Percentiles rank a stretch among this genome's conserved stretches.
phyloP scores from a whole-genome alignment of 1,140 invertebrate genomes.

The Oppia nitens region DNA sequence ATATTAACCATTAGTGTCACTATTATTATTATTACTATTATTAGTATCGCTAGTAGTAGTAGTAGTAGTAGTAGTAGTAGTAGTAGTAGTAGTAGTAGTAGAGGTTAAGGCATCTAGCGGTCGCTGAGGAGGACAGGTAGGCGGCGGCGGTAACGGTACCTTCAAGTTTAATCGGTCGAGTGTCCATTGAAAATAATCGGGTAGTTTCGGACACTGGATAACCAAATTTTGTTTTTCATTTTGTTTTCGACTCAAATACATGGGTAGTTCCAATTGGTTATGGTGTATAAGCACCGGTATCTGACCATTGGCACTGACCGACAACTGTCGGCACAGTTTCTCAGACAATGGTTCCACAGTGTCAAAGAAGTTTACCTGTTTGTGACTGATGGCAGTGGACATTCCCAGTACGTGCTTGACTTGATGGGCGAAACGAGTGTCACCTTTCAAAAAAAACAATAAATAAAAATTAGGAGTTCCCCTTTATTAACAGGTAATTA shows the following conservation, averaged over 20 bases:
- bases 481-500: neutral
- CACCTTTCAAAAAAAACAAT: constrained; percentile 32
- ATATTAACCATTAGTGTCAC: too few species aligned
- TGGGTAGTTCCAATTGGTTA: neutral
- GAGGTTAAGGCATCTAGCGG: too few species aligned
- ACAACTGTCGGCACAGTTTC: neutral
- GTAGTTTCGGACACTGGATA: neutral
- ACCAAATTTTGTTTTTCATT: neutral
- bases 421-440: constrained; percentile 1
- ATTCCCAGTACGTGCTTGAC: constrained; percentile 11
- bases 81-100: too few species aligned
- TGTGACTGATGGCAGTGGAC: neutral
- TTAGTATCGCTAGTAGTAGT: too few species aligned
- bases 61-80: too few species aligned
- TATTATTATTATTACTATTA: too few species aligned
- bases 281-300: constrained; percentile 11
- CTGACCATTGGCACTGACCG: neutral
- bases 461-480: neutral
- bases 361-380: neutral
- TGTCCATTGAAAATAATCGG: neutral
- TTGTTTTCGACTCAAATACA: neutral
- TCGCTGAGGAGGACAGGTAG: too few species aligned
- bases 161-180: neutral
- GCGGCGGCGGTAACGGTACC: too few species aligned
- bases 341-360: constrained; percentile 1